phyloP scores from a whole-genome alignment of 2,888 invertebrate species.

The Amphipyra berbera region DNA sequence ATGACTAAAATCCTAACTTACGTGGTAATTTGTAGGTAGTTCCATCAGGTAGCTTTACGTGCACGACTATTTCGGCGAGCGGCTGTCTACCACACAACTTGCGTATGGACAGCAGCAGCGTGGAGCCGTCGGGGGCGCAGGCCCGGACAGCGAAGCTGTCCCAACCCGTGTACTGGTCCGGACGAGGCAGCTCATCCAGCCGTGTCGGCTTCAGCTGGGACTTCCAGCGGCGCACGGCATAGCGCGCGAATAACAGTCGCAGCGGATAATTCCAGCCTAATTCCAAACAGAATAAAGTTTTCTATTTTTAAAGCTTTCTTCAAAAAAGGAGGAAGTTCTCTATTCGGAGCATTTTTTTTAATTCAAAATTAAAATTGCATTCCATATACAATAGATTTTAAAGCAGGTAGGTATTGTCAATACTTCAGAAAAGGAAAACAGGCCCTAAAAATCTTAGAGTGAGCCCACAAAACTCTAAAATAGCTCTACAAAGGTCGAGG shows the following conservation, averaged over 20 bases:
- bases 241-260: slow-evolving; percentile 80
- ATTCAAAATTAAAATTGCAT: no score
- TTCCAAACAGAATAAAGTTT: slow-evolving; percentile 9
- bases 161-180: slow-evolving; percentile 71
- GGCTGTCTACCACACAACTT: slow-evolving; percentile 82
- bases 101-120: slow-evolving; percentile 87
- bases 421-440: no score
- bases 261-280: slow-evolving; percentile 86
- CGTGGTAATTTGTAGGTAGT: slow-evolving; percentile 74
- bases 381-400: no score
- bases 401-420: no score
- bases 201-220: slow-evolving; percentile 57
- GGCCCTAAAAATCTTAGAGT: no score
- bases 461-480: no score
- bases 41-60: slow-evolving; percentile 82
- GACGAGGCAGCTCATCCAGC: slow-evolving; percentile 69
- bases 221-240: slow-evolving; percentile 80
- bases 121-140: slow-evolving; percentile 88
- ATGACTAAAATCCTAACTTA: slow-evolving; percentile 60
- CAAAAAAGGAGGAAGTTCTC: no score
- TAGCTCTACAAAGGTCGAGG: no score
- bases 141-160: slow-evolving; percentile 87
- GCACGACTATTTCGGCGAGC: slow-evolving; percentile 88
- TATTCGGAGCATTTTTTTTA: no score
- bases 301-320: no score